Evolutionary conservation across 2,113 vertebrate genomes (phyloP), one percentile per base, ranked within the genome.

Genomic region (Hassar affinis): DNA sequence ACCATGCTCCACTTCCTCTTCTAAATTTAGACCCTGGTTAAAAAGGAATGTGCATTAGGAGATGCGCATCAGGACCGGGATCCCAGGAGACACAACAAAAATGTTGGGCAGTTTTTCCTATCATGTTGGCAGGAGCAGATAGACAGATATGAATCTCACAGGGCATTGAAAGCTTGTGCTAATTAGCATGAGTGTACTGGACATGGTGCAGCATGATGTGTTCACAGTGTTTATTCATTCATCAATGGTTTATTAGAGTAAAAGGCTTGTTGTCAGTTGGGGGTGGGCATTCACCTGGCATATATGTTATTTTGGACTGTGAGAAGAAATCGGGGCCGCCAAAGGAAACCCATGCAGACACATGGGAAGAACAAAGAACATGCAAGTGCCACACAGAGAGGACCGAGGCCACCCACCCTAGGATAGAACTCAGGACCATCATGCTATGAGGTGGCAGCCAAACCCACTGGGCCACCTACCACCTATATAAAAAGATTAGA

Each of bases 1-100:
- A 88, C 90, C 84, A 85, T 90, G 89, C 89, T 91, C 88, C 78
- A 86, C 80, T 85, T 89, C 80, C 74, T 61, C 35, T 71, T 84
- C 88, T 90, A 84, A 88, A 89, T 89, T 85, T 84, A 84, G 85
- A 91, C 66, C 62, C 84, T 85, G 87, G 83, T 84, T 87, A 80
- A 25, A 38, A 71, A 11, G 0, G 35, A 45, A 69, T 42, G 66
- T 25, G 66, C 9, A 69, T 69, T 18, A 42, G 35, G 47, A 75
- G 18, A 0, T 71, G 38, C 12, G 68, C 35, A 45, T n/a, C 9
- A 42, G 22, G 30, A 76, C 74, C 35, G 30, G 18, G 33, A 22
- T 56, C 51, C 20, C 52, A 56, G 33, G 74, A 77, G 74, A 77
- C 51, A 0, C 11, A 75, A 10, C 49, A 56, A 38, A 52, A 77